Conservation (phyloP, 2,113 vertebrate genomes). For the Panurus biarmicus region DNA sequence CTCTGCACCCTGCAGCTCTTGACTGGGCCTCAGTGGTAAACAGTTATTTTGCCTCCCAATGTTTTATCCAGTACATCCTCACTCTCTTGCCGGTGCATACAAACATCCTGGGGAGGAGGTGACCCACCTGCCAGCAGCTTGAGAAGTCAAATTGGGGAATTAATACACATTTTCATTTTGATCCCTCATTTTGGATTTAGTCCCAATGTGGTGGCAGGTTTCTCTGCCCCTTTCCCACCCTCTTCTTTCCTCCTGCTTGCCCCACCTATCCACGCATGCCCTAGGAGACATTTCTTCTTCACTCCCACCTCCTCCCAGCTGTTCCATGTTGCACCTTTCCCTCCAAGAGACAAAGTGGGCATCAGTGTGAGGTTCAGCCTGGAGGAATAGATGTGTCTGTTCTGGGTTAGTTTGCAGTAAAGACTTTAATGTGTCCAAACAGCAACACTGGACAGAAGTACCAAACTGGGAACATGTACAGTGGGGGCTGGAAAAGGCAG, state of each 20-base stretch:
- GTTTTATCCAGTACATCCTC: background rate
- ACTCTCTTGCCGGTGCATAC: background rate
- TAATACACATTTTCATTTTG: background rate
- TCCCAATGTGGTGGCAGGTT: background rate
- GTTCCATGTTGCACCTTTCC: background rate
- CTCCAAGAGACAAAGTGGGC: background rate
- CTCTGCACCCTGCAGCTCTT: background rate
- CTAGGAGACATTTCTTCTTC: background rate
- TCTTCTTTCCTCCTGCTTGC: background rate
- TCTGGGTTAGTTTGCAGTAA: background rate
- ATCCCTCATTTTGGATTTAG: background rate
- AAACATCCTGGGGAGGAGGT: background rate
- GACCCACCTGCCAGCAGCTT: background rate
- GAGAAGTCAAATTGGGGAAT: background rate
- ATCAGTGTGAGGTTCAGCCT: background rate
- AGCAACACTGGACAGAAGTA: background rate
- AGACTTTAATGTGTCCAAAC: background rate
- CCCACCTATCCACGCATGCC: accelerated
- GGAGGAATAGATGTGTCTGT: background rate
- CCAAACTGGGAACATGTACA: background rate
- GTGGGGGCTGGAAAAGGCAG: background rate
- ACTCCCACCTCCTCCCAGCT: background rate
- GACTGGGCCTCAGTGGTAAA: accelerated
- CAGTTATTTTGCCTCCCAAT: background rate
- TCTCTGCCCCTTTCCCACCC: background rate